phyloP scores from a whole-genome alignment of 2,888 invertebrate genomes.

The Hydroisotoma schaefferi region DNA sequence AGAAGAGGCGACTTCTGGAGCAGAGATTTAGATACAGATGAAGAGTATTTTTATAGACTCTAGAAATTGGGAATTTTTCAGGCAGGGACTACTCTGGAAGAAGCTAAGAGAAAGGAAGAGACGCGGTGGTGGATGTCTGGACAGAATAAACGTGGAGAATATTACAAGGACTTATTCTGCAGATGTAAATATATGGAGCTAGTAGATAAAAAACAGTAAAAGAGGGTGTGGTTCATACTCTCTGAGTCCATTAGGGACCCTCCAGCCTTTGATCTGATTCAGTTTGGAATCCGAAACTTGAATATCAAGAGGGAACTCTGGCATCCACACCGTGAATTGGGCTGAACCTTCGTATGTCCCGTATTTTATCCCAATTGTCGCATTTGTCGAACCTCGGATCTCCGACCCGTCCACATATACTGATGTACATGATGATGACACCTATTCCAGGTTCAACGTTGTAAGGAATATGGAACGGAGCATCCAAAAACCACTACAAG shows the following conservation, averaged over 20 bases:
- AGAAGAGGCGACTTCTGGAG: no score
- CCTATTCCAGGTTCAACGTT: slow-evolving; percentile 59
- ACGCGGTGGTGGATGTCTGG: no score
- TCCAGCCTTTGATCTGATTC: slow-evolving; percentile 93
- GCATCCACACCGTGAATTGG: slow-evolving; percentile 93
- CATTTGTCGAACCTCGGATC: slow-evolving; percentile 88
- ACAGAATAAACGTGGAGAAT: no score
- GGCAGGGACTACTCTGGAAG: no score
- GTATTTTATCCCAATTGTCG: slow-evolving; percentile 86
- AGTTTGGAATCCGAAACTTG: slow-evolving; percentile 82
- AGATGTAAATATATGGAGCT: no score
- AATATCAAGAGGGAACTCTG: slow-evolving; percentile 87
- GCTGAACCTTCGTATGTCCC: slow-evolving; percentile 85
- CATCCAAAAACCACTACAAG: not conserved
- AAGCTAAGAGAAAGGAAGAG: no score
- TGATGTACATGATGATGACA: slow-evolving; percentile 91
- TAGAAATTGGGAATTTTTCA: no score
- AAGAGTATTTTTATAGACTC: no score
- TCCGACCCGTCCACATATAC: slow-evolving; percentile 96
- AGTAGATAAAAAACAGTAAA: no score
- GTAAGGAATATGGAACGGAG: not conserved
- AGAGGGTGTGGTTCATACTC: slow-evolving; percentile 38
- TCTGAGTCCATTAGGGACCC: slow-evolving; percentile 72
- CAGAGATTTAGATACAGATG: no score
- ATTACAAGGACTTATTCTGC: no score